Conservation (phyloP, 2,888 invertebrate species). For the Artemia sinica region DNA sequence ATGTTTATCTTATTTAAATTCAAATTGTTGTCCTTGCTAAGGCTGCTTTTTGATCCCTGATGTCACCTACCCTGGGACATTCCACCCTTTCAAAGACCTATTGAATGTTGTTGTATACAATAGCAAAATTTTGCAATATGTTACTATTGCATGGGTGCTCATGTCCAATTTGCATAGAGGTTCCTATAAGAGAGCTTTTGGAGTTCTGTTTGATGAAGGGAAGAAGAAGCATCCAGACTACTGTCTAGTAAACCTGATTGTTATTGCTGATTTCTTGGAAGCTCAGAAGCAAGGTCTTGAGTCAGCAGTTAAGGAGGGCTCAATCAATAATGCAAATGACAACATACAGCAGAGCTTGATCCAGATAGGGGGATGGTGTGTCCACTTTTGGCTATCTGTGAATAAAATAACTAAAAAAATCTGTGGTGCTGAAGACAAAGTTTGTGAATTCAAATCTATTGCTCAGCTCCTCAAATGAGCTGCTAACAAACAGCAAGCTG, state of each 20-base stretch:
- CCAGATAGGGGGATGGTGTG: background rate
- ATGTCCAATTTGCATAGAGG: conserved; percentile 10
- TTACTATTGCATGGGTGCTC: background rate
- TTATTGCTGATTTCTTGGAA: background rate
- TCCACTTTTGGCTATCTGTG: background rate
- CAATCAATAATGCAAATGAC: background rate
- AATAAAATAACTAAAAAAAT: background rate
- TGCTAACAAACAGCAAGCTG: conserved; percentile 2
- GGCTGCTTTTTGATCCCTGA: background rate
- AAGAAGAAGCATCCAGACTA: background rate
- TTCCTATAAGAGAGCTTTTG: background rate
- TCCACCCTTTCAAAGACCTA: background rate
- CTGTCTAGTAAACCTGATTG: background rate
- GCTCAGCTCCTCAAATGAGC: background rate
- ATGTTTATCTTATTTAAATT: no score
- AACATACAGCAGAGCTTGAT: conserved; percentile 2
- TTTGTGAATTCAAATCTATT: background rate
- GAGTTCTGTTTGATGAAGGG: background rate
- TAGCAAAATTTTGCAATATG: background rate
- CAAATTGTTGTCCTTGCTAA: background rate
- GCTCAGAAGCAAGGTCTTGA: background rate
- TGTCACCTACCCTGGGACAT: background rate
- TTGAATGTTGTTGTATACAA: background rate
- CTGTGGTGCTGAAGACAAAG: background rate
- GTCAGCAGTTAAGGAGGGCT: background rate